Evolutionary conservation across 1,140 invertebrate genomes (phyloP).

Genomic region (Ceratina calcarata): DNA sequence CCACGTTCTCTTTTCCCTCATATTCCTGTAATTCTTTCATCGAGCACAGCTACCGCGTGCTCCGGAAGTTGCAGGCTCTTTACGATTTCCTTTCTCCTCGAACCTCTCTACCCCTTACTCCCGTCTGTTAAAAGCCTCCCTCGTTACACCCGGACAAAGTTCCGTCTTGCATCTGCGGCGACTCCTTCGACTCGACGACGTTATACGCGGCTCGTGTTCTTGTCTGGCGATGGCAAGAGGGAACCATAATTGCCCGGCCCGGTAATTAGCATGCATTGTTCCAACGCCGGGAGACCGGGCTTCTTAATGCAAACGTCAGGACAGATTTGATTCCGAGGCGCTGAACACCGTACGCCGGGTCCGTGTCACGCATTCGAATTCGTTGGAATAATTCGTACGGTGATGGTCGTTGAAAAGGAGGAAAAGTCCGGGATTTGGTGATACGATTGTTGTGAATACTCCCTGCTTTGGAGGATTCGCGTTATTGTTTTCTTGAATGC

Average conservation of each 20-base stretch:
- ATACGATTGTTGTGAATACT: neutral
- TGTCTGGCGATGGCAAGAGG: neutral
- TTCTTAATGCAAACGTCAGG: constrained; percentile 43
- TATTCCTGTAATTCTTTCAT: constrained; percentile 44
- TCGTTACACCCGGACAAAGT: constrained; percentile 24
- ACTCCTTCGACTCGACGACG: neutral
- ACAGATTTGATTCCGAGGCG: constrained; percentile 27
- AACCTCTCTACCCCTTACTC: too few species aligned
- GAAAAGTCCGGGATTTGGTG: constrained; percentile 25
- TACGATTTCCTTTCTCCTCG: constrained; percentile 16
- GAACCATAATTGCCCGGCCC: constrained; percentile 16
- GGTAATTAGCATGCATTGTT: constrained; percentile 55
- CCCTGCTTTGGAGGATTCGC: too few species aligned
- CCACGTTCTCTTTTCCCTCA: neutral
- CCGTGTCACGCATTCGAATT: constrained; percentile 37
- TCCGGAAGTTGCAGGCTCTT: constrained; percentile 30
- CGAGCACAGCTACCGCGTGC: neutral
- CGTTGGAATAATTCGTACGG: constrained; percentile 24
- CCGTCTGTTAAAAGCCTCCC: constrained; percentile 2
- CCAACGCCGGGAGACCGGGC: neutral
- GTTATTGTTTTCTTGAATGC: constrained; percentile 40
- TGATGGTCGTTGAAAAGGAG: neutral
- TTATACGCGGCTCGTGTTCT: neutral
- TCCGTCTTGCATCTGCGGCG: neutral
- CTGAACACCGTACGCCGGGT: constrained; percentile 13